Conservation (phyloP, 2,797 vertebrate genomes). For the Enteromius fasciolatus region DNA sequence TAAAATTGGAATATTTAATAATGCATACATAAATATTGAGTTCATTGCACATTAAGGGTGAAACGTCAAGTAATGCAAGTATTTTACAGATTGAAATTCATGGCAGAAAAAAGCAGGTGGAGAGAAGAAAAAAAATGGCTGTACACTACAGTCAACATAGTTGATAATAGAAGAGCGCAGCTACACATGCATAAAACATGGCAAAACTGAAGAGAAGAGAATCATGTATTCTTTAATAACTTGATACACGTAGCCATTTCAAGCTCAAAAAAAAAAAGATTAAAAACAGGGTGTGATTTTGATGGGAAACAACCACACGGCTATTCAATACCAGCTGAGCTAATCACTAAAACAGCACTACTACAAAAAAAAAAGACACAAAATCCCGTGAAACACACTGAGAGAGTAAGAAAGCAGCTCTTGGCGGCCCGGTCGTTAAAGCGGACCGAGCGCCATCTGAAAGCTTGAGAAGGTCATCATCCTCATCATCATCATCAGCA, state of each 20-base stretch:
- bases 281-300: constrained; percentile 40
- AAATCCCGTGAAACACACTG: neutral
- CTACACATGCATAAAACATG: constrained; percentile 28
- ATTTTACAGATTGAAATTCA: neutral
- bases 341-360: neutral
- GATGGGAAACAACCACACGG: neutral
- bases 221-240: constrained; percentile 12
- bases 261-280: neutral
- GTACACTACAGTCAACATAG: constrained; percentile 38
- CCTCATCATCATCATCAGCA: constrained; percentile 8
- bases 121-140: constrained; percentile 44
- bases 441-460: constrained; percentile 37
- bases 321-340: neutral
- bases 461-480: constrained; percentile 50
- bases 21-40: neutral
- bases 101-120: constrained; percentile 35
- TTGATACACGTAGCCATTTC: neutral
- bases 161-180: constrained; percentile 34
- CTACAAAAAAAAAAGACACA: neutral
- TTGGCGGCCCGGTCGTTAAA: constrained; percentile 12
- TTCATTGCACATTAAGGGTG: neutral
- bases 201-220: constrained; percentile 2
- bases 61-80: neutral
- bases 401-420: constrained; percentile 1
- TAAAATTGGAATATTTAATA: too few relatives aligned